Conservation (phyloP, 37 sponge, comb jelly and placozoan species). For the Crambe crambe region DNA sequence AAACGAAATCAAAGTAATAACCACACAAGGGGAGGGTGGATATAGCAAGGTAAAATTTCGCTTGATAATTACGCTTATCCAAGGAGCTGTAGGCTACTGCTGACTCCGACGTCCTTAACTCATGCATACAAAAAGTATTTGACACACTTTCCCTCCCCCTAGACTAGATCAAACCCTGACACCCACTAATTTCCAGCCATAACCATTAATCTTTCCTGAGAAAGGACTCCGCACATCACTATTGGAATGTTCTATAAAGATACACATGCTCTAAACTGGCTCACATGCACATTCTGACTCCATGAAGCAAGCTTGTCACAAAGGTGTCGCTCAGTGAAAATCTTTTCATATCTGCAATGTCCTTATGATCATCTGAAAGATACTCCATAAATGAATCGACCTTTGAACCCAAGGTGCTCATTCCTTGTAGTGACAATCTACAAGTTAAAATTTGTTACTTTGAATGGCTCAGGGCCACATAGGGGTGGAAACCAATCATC, state of each 20-base stretch:
- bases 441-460: too few relatives aligned
- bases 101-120: too few relatives aligned
- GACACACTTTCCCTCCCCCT: too few relatives aligned
- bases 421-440: slow-evolving; percentile 38
- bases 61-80: too few relatives aligned
- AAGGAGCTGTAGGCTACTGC: too few relatives aligned
- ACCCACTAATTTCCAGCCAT: too few relatives aligned
- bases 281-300: slow-evolving; percentile 61
- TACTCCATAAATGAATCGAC: not conserved
- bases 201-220: too few relatives aligned
- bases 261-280: not conserved
- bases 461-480: too few relatives aligned
- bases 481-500: not conserved
- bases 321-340: slow-evolving; percentile 34
- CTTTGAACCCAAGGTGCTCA: slow-evolving; percentile 1
- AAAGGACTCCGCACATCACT: not conserved
- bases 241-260: not conserved
- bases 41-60: too few relatives aligned
- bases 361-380: not conserved
- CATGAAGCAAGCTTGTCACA: slow-evolving; percentile 34
- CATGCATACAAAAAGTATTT: too few relatives aligned
- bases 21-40: not conserved
- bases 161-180: too few relatives aligned
- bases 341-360: slow-evolving; percentile 20
- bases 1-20: not conserved